These are phyloP conservation scores for Lasius fuliginosus DNA, from an alignment of 2,888 invertebrate species.

Conservation along the genomic window DNA sequence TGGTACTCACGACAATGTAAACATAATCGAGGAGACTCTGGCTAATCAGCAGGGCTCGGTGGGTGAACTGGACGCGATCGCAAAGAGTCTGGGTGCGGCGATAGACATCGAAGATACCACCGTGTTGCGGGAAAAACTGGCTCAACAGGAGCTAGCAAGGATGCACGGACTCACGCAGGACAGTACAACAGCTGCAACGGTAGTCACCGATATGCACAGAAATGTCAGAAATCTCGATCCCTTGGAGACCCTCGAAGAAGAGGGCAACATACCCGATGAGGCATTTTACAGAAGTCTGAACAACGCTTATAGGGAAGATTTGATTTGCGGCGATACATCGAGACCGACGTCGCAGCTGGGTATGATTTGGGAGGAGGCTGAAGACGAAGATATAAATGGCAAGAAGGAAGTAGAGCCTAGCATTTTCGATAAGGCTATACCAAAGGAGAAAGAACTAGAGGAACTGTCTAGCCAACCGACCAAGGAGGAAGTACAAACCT, in stretches of 20 bases:
- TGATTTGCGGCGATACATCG: conserved; percentile 89
- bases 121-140: conserved; percentile 82
- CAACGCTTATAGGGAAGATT: conserved; percentile 94
- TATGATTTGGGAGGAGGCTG: conserved; percentile 95
- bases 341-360: conserved; percentile 92
- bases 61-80: conserved; percentile 83
- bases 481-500: conserved; percentile 76
- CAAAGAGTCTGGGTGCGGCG: conserved; percentile 82
- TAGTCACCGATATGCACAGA: conserved; percentile 81
- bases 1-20: conserved; percentile 85
- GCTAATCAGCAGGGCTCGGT: conserved; percentile 80
- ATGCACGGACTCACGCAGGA: conserved; percentile 82
- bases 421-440: conserved; percentile 63
- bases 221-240: conserved; percentile 82
- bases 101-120: conserved; percentile 83
- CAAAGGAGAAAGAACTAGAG: conserved; percentile 74
- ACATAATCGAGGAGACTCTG: conserved; percentile 77
- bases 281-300: conserved; percentile 96
- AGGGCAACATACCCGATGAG: conserved; percentile 91
- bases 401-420: conserved; percentile 81
- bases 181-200: conserved; percentile 75
- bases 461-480: conserved; percentile 56
- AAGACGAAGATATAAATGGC: conserved; percentile 90
- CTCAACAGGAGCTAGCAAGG: conserved; percentile 82
- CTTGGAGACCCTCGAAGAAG: conserved; percentile 85